Base-by-base conservation (phyloP, 1,140 invertebrate species). In the Orchesella cincta region DNA sequence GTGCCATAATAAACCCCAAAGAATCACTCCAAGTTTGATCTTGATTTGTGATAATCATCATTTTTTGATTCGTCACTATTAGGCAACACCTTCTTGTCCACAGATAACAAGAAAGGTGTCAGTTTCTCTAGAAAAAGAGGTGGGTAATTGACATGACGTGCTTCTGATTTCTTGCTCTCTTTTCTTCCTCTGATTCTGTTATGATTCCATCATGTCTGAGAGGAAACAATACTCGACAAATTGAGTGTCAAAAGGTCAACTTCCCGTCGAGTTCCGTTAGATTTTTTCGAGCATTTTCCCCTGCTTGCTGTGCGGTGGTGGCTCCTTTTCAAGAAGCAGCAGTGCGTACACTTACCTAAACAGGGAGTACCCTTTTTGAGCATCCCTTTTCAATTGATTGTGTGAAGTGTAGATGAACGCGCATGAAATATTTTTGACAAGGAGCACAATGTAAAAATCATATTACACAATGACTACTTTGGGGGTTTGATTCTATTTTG, bases 171-270 rank as follows among this genome's bases (percentile, higher is more conserved):
- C 5, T 67, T 31, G 23, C 14, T 12, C 39, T 8, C 39, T 12
- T 12, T 20, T 8, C 39, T 46, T 8, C 39, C 20, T 46, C 39
- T 67, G 62, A 29, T 12, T n/a, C n/a, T 33, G 67, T 71, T 71
- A 18, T 71, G 67, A 36, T 71, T 31, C 29, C 67, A 36, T 71
- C 67, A 16, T 71, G 67, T 71, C 67, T 36, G 29, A 57, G 1
- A 20, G 46, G 35, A 75, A 80, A 82, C 81, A 82, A 82, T 82
- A 78, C 62, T 35, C 28, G 76, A 82, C 81, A 82, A 80, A 82
- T 82, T 82, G 81, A 73, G 76, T 76, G 75, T 82, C 81, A 80
- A 71, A 73, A 77, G 79, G 81, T 81, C 31, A 62, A 23, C 29
- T 76, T 62, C 62, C 36, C 57, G 62, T 67, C 62, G 31, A 31